phyloP scores from a whole-genome alignment of 2,888 invertebrate genomes.

The Melanostoma scalare region DNA sequence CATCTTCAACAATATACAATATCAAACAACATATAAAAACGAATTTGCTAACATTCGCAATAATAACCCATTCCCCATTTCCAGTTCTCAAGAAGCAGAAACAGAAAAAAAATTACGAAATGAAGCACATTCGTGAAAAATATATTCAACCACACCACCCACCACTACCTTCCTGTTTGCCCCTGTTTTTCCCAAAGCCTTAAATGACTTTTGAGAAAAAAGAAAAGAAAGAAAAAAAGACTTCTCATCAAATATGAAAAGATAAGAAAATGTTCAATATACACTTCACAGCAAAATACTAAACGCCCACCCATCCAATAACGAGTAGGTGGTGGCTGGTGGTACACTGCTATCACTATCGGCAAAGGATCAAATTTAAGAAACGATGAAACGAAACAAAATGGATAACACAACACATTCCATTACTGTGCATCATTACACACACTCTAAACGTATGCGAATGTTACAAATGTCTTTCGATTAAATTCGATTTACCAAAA shows the following conservation, averaged over 20 bases:
- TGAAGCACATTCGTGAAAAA: constrained; percentile 49
- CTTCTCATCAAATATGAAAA: constrained; percentile 70
- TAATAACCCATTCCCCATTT: constrained; percentile 35
- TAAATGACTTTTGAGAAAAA: constrained; percentile 48
- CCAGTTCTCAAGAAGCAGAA: neutral
- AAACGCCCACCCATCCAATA: neutral
- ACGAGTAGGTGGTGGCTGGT: no score
- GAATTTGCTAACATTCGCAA: constrained; percentile 64
- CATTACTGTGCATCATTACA: constrained; percentile 72
- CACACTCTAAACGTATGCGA: constrained; percentile 72
- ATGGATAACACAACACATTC: constrained; percentile 71
- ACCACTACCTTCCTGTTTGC: neutral
- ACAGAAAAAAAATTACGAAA: constrained; percentile 22
- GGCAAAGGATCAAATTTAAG: constrained; percentile 49
- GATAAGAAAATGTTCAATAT: constrained; percentile 65
- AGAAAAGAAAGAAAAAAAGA: constrained; percentile 33
- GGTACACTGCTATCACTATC: constrained; percentile 35
- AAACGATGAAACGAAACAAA: constrained; percentile 63
- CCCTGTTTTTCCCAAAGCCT: neutral
- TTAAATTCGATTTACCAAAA: constrained; percentile 72
- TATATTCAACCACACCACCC: constrained; percentile 14
- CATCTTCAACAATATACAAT: constrained; percentile 16
- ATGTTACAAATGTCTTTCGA: constrained; percentile 72
- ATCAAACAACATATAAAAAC: constrained; percentile 62
- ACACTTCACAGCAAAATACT: constrained; percentile 48